These are phyloP conservation scores for Forbesichthys papilliferus DNA, from an alignment of 2,113 vertebrate genomes.

Conservation along the genomic window DNA sequence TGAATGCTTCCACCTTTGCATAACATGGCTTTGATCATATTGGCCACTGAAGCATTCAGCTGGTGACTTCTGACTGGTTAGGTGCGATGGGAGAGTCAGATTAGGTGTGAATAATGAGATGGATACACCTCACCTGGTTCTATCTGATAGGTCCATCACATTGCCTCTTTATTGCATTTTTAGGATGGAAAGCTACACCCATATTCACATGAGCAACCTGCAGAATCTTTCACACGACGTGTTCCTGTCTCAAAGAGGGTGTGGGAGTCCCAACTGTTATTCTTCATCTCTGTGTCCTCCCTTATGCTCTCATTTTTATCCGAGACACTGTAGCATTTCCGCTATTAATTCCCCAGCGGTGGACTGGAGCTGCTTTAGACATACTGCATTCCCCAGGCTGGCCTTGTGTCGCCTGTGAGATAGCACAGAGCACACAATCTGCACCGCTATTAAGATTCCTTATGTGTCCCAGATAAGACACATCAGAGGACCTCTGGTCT, in stretches of 20 bases:
- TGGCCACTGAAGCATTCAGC: constrained; percentile 18
- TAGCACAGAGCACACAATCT: constrained; percentile 58
- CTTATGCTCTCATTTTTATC: constrained; percentile 49
- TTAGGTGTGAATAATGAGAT: neutral
- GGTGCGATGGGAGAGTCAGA: neutral
- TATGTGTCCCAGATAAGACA: constrained; percentile 58
- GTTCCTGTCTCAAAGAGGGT: constrained; percentile 32
- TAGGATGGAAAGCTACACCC: constrained; percentile 24
- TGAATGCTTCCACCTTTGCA: constrained; percentile 10
- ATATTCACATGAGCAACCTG: constrained; percentile 25
- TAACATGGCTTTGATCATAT: constrained; percentile 34
- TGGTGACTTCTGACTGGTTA: constrained; percentile 27
- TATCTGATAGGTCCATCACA: neutral
- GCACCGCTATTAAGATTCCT: constrained; percentile 59
- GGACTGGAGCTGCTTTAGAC: constrained; percentile 38
- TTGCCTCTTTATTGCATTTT: constrained; percentile 14
- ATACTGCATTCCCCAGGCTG: constrained; percentile 40
- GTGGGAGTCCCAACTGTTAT: constrained; percentile 36
- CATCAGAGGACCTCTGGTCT: constrained; percentile 37
- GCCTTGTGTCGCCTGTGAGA: constrained; percentile 59
- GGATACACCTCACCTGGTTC: neutral
- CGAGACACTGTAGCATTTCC: constrained; percentile 39
- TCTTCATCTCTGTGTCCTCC: constrained; percentile 31
- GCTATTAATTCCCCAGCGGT: constrained; percentile 45
- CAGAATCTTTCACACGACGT: constrained; percentile 32